These are phyloP conservation scores for Nannospalax galili DNA, from an alignment of 2,113 vertebrate species.

Conservation along the genomic window DNA sequence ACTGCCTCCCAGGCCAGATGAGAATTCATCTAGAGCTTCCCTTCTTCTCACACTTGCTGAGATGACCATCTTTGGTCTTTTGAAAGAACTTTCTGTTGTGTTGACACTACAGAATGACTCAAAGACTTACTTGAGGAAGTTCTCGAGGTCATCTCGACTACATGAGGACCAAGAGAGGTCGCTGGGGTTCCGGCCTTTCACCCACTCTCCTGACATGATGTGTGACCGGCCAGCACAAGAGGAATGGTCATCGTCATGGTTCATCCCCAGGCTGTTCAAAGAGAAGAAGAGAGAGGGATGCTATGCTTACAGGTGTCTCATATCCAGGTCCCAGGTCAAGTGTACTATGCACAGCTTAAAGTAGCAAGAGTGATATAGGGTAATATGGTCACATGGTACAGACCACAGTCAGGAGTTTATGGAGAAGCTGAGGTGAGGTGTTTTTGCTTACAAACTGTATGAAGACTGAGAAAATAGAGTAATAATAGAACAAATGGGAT, in stretches of 20 bases:
- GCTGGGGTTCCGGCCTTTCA: constrained; percentile 97
- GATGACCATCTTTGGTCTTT: background rate
- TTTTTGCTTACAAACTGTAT: background rate
- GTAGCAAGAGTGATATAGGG: background rate
- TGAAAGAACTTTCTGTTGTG: background rate
- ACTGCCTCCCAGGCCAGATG: fast-evolving
- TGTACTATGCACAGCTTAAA: background rate
- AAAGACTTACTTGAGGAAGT: constrained; percentile 94
- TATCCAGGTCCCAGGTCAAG: background rate
- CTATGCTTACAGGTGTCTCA: background rate
- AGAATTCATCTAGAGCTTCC: background rate
- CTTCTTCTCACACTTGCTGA: background rate
- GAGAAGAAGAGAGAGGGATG: constrained; percentile 61
- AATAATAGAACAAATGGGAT: background rate
- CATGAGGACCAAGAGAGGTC: constrained; percentile 98
- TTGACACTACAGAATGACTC: background rate
- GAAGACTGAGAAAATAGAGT: background rate
- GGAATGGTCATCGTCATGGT: constrained; percentile 95
- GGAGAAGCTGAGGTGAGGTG: background rate
- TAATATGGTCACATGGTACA: background rate
- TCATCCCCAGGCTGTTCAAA: constrained; percentile 95
- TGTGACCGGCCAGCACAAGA: constrained; percentile 94
- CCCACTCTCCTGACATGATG: constrained; percentile 99
- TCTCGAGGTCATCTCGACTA: constrained; percentile 95
- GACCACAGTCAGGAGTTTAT: background rate